These are phyloP conservation scores for Corynorhinus townsendii DNA, from an alignment of 2,113 vertebrate genomes.

Conservation along the genomic window DNA sequence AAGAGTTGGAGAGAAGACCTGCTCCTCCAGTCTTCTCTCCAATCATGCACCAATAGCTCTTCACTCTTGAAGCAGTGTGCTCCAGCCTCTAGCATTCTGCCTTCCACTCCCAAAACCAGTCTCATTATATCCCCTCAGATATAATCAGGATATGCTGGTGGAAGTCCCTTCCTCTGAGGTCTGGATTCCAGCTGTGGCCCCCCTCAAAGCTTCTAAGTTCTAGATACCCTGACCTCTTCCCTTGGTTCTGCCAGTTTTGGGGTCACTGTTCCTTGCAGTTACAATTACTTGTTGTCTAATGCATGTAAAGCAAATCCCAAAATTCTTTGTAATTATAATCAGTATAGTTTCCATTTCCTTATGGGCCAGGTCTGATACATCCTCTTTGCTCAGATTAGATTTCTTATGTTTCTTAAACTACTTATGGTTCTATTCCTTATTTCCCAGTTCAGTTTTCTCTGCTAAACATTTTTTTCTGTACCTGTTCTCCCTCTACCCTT, in stretches of 20 bases:
- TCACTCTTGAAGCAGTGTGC: neutral
- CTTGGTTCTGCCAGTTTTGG: neutral
- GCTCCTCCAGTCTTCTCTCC: neutral
- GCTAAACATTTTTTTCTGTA: neutral
- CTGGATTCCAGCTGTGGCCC: neutral
- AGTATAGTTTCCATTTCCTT: neutral
- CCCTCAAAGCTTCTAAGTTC: neutral
- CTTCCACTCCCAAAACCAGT: neutral
- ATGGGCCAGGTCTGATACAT: neutral
- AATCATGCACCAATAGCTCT: neutral
- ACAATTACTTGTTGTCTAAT: neutral
- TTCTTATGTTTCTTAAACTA: neutral
- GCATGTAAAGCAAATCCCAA: neutral
- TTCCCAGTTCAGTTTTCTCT: neutral
- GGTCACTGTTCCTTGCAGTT: neutral
- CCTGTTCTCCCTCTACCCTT: neutral
- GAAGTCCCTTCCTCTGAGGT: neutral
- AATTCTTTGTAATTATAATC: neutral
- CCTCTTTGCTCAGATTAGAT: neutral
- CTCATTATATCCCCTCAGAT: neutral
- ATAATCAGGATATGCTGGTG: too few relatives aligned
- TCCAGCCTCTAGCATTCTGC: neutral
- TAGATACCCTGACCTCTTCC: neutral
- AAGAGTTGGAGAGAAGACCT: neutral
- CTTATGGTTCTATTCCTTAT: neutral